These are phyloP conservation scores for Anoncus sp. DNA, from an alignment of 2,888 invertebrate genomes.

Conservation along the genomic window DNA sequence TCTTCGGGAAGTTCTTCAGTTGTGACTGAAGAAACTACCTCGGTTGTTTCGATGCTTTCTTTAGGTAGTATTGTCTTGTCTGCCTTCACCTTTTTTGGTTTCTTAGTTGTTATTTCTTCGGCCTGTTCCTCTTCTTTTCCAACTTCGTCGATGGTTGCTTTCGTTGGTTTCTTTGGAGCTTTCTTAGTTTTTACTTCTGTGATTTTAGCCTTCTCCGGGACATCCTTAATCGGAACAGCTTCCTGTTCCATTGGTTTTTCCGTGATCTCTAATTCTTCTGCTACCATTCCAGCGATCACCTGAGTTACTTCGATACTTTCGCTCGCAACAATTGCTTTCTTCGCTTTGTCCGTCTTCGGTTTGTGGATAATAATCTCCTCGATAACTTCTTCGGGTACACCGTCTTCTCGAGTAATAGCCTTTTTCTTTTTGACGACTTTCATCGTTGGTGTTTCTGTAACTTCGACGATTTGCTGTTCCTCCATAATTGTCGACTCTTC, in stretches of 20 bases:
- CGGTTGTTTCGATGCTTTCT: constrained; percentile 71
- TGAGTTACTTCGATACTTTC: constrained; percentile 69
- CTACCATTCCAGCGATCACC: constrained; percentile 60
- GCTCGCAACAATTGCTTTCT: constrained; percentile 60
- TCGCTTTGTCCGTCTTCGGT: constrained; percentile 63
- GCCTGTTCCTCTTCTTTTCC: constrained; percentile 44
- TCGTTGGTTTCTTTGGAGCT: constrained; percentile 64
- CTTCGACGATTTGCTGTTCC: constrained; percentile 71
- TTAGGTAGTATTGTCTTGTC: constrained; percentile 65
- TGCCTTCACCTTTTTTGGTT: constrained; percentile 67
- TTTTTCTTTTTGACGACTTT: constrained; percentile 69
- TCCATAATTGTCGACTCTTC: constrained; percentile 61
- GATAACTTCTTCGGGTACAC: constrained; percentile 66
- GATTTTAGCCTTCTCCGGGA: constrained; percentile 60
- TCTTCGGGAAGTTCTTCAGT: constrained; percentile 66
- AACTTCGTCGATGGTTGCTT: constrained; percentile 35
- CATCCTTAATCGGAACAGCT: constrained; percentile 65
- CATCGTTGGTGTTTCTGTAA: constrained; percentile 65
- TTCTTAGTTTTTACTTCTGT: constrained; percentile 65
- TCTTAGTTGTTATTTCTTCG: constrained; percentile 69
- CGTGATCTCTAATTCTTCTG: constrained; percentile 65
- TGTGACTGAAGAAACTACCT: constrained; percentile 68
- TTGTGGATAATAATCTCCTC: constrained; percentile 80
- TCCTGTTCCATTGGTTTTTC: constrained; percentile 66
- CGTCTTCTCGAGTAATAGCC: constrained; percentile 63